These are phyloP conservation scores for Tachyglossus aculeatus DNA, from an alignment of 2,797 vertebrate species.

Conservation along the genomic window DNA sequence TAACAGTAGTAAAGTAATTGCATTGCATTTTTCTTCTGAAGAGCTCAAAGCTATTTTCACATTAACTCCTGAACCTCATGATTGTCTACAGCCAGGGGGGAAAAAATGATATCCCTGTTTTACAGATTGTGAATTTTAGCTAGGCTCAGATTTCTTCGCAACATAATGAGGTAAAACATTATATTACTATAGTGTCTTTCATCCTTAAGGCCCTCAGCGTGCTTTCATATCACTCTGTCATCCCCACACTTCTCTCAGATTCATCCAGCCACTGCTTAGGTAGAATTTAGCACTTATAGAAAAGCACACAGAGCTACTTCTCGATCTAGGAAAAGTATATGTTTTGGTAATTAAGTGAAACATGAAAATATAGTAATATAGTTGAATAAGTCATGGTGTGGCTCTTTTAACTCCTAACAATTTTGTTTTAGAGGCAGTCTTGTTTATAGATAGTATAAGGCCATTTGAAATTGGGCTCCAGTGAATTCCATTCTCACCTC, in stretches of 20 bases:
- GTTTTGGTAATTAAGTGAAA: too few relatives aligned
- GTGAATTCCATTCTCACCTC: too few relatives aligned
- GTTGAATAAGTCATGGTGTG: too few relatives aligned
- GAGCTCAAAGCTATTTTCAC: neutral
- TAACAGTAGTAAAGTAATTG: neutral
- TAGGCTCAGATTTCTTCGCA: neutral
- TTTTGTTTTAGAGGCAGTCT: too few relatives aligned
- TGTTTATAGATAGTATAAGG: too few relatives aligned
- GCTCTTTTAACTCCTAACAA: too few relatives aligned
- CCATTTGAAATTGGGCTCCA: too few relatives aligned
- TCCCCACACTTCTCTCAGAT: neutral
- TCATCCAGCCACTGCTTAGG: too few relatives aligned
- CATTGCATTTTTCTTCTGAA: neutral
- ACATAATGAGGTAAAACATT: neutral
- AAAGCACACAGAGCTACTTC: too few relatives aligned
- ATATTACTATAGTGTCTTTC: neutral
- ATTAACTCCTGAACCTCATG: neutral
- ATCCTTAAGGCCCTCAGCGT: neutral
- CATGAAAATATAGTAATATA: too few relatives aligned
- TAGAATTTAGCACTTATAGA: neutral
- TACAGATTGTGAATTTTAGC: neutral
- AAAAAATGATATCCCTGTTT: neutral
- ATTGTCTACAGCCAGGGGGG: neutral
- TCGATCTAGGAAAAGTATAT: too few relatives aligned
- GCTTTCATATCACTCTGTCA: neutral